These are phyloP conservation scores for Ramphastos sulfuratus DNA, from an alignment of 2,113 vertebrate genomes.

Conservation along the genomic window DNA sequence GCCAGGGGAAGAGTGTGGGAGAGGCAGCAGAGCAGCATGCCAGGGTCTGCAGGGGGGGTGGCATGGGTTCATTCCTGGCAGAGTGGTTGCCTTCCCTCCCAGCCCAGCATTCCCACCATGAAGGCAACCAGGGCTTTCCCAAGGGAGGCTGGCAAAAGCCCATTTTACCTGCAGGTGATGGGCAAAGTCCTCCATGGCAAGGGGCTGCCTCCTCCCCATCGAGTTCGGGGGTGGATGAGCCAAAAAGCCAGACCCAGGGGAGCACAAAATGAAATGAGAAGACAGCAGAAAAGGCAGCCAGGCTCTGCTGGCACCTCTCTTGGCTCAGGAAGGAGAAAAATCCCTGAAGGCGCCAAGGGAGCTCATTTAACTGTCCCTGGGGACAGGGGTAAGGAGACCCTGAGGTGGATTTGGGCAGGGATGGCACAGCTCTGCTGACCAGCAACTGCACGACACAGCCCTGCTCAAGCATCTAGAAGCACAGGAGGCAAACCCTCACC, in stretches of 20 bases:
- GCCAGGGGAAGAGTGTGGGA: no score
- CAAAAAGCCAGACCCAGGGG: neutral
- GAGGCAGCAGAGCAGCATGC: neutral
- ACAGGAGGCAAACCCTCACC: conserved; percentile 58
- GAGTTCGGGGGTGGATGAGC: neutral
- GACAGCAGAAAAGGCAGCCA: neutral
- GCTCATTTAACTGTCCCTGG: neutral
- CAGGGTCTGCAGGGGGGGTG: no score
- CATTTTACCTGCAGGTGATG: neutral
- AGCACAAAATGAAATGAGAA: neutral
- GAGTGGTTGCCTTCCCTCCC: neutral
- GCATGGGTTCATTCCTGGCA: neutral
- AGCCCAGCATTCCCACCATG: neutral
- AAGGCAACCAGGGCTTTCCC: neutral
- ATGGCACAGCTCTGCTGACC: neutral
- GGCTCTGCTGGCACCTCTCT: conserved; percentile 1
- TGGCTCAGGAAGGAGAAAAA: neutral
- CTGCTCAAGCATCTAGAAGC: neutral
- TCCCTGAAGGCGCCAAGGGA: neutral
- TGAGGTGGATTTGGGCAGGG: neutral
- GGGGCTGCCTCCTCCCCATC: neutral
- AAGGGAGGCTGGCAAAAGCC: neutral
- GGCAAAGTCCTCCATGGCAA: rapidly evolving
- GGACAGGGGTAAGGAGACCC: neutral
- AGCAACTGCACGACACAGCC: rapidly evolving